phyloP scores from a whole-genome alignment of 2,113 vertebrate species.

The Saguinus midas region DNA sequence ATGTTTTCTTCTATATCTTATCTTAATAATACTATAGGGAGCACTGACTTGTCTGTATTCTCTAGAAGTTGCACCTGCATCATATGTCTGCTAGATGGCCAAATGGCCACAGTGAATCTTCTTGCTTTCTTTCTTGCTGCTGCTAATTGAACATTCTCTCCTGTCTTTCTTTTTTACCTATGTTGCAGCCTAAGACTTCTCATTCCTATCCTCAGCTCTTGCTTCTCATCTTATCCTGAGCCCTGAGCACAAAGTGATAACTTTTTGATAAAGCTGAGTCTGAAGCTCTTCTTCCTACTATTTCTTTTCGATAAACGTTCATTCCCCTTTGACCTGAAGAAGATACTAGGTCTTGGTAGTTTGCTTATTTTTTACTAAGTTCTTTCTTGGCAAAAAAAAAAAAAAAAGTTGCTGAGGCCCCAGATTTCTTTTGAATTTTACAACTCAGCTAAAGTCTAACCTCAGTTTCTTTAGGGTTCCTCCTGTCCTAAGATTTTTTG shows the following conservation, averaged over 20 bases:
- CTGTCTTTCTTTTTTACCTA: neutral
- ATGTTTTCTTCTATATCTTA: neutral
- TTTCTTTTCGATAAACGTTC: neutral
- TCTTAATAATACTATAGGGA: neutral
- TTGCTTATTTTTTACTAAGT: neutral
- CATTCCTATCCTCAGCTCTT: neutral
- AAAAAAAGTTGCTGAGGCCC: neutral
- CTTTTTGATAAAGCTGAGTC: neutral
- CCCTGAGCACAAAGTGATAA: neutral
- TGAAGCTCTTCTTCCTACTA: neutral
- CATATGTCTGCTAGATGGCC: neutral
- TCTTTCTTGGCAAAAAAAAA: neutral
- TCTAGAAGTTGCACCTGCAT: neutral
- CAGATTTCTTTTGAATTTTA: neutral
- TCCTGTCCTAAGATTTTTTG: neutral
- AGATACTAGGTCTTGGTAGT: neutral
- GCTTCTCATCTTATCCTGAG: neutral
- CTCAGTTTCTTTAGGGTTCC: constrained; percentile 27
- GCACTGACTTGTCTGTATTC: neutral
- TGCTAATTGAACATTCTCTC: neutral
- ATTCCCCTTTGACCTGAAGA: neutral
- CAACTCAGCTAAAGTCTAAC: neutral
- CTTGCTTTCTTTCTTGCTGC: neutral
- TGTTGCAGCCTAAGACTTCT: neutral
- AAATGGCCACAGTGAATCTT: neutral